Base-by-base conservation (phyloP, 2,888 invertebrate genomes). In the Bruchidius siliquastri region DNA sequence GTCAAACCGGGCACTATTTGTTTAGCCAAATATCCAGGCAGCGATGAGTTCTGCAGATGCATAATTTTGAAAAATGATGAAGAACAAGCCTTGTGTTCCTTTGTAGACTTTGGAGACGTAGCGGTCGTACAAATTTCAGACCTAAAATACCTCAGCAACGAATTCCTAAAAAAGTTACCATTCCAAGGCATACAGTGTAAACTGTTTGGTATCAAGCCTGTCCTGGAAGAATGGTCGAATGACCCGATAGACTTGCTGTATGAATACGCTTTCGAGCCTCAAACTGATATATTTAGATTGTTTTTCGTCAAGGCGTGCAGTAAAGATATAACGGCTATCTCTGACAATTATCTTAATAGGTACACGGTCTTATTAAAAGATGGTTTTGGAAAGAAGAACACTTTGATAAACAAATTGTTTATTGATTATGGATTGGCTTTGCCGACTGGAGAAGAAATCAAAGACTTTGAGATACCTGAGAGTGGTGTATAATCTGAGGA, bases 121-220 rank as follows among this genome's bases (percentile, higher is more conserved):
- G 85, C 85, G 69, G 81, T 83, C 0, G 86, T 91, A 0, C 76
- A 84, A 0, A 77, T 82, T 2, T 81, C 85, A 2, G 84, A 89
- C 77, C 77, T 92, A 21, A 83, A 85, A 30, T 85, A 87, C 70
- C 87, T 92, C 22, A 87, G 89, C 0, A 87, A 88, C 22, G 84
- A 87, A 71, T 85, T 90, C 26, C 86, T 90, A 26, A 84, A 82
- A 2, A 87, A 87, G 80, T 81, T 92, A 75, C 92, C 92, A 0
- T 91, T 91, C 75, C 86, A 86, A 88, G 90, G 90, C 0, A 91
- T 92, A 67, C 90, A 91, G 83, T 92, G 92, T 83, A 83, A 88
- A 69, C 82, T 92, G 70, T 81, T 88, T n/a, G 90, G 91, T 22
- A 80, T 91, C 0, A 79, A 83, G 76, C 89, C 91, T 0, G 80